phyloP scores from a whole-genome alignment of 2,888 invertebrate species.

The Camponotus fellah region DNA sequence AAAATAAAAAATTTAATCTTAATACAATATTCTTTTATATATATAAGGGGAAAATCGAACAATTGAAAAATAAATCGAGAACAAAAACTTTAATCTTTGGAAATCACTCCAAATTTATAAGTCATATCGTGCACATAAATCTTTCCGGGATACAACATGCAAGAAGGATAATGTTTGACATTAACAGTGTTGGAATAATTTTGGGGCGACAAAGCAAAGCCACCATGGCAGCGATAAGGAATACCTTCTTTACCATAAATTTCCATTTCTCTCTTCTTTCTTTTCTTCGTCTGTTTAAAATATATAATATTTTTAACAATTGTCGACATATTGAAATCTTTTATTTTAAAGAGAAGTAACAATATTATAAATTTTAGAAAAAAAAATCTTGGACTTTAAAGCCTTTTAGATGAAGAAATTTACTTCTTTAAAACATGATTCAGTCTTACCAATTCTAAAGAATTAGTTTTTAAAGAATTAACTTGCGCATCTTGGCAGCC shows the following conservation, averaged over 20 bases:
- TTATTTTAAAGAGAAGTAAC: neutral
- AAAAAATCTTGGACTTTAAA: neutral
- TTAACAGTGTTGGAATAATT: constrained; percentile 88
- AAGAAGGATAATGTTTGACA: constrained; percentile 84
- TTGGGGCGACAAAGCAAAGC: constrained; percentile 88
- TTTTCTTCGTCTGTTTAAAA: neutral
- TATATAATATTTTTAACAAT: neutral
- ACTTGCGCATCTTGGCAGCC: neutral
- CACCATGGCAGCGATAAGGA: constrained; percentile 87
- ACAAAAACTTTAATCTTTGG: constrained; percentile 7
- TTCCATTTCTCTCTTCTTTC: constrained; percentile 14
- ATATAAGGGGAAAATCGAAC: constrained; percentile 11
- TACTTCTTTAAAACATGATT: neutral
- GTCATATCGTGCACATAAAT: constrained; percentile 85
- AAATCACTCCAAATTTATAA: constrained; percentile 84
- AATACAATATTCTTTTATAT: neutral
- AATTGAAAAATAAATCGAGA: constrained; percentile 20
- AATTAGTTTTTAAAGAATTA: neutral
- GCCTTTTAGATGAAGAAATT: neutral
- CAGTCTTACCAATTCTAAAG: constrained; percentile 14
- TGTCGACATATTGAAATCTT: neutral
- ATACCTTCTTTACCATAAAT: constrained; percentile 85
- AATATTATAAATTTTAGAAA: neutral
- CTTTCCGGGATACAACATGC: constrained; percentile 85
- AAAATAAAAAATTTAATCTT: neutral